Evolutionary conservation across 2,113 vertebrate genomes (phyloP).

Genomic region (Fregata magnificens): DNA sequence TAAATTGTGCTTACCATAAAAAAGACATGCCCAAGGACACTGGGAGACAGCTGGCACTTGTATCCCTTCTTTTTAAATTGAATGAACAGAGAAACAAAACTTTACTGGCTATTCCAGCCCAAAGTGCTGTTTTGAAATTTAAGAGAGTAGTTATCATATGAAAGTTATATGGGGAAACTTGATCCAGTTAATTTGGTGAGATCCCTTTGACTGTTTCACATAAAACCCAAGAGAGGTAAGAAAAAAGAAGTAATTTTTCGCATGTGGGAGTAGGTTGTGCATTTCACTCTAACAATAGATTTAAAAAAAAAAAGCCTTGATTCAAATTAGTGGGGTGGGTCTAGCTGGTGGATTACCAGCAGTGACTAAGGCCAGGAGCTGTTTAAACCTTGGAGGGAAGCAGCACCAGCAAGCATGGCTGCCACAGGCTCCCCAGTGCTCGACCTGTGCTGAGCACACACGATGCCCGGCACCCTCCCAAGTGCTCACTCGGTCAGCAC

Average conservation of each 20-base stretch:
- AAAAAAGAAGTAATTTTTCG: neutral
- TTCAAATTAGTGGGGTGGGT: neutral
- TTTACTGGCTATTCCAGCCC: neutral
- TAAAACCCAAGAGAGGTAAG: neutral
- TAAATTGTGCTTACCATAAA: neutral
- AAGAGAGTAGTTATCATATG: neutral
- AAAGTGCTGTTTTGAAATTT: neutral
- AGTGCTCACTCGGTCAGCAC: fast-evolving
- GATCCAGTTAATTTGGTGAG: neutral
- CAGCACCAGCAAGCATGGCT: neutral
- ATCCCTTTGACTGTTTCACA: neutral
- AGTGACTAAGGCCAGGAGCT: neutral
- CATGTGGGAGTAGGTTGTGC: neutral
- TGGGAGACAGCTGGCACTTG: neutral
- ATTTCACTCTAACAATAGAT: neutral
- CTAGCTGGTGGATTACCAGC: neutral
- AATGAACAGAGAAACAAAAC: neutral
- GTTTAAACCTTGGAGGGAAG: neutral
- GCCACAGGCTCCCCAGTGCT: neutral
- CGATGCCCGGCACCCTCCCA: fast-evolving
- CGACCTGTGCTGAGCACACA: neutral
- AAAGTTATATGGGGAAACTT: neutral
- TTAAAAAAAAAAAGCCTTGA: neutral
- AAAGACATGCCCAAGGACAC: neutral
- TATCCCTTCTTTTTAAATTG: neutral